These are phyloP conservation scores for Coreoperca whiteheadi DNA, from an alignment of 2,113 vertebrate genomes.

Conservation along the genomic window DNA sequence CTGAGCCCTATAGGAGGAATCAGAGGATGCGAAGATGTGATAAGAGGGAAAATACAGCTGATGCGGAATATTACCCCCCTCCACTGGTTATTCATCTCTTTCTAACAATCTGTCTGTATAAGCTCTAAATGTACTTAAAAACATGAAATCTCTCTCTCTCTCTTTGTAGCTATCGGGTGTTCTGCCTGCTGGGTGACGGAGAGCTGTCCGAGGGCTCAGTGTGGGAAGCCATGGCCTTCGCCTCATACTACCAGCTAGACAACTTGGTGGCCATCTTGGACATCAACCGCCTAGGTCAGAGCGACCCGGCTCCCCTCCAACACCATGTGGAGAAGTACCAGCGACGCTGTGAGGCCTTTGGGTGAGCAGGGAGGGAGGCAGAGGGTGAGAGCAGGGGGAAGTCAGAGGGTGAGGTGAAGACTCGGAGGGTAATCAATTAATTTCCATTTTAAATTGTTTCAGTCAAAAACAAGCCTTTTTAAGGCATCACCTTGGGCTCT, in stretches of 20 bases:
- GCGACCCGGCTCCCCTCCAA: constrained; percentile 93
- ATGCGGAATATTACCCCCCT: constrained; percentile 13
- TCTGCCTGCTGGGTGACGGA: constrained; percentile 94
- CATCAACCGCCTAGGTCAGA: constrained; percentile 96
- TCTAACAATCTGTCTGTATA: not conserved
- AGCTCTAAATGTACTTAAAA: not conserved
- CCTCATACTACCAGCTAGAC: constrained; percentile 93
- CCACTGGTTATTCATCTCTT: not conserved
- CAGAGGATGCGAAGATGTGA: not conserved
- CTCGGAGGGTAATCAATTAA: not conserved
- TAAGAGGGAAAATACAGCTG: constrained; percentile 4
- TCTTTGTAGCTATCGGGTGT: constrained; percentile 88
- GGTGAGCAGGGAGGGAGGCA: constrained; percentile 65
- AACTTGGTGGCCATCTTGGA: constrained; percentile 95
- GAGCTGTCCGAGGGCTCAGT: constrained; percentile 95
- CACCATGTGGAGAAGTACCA: constrained; percentile 94
- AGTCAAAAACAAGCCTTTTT: not conserved
- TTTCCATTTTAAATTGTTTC: not conserved
- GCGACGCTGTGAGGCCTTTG: constrained; percentile 94
- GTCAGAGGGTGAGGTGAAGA: not conserved
- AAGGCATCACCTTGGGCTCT: no score
- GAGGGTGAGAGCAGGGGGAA: not conserved
- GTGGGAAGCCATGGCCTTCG: constrained; percentile 98
- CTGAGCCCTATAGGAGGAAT: constrained; percentile 17
- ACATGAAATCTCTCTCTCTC: not conserved